A percentile compares a stretch with the other conserved stretches of the same genome.
Conservation (phyloP, 2,113 vertebrate genomes). For the Nothoprocta perdicaria region DNA sequence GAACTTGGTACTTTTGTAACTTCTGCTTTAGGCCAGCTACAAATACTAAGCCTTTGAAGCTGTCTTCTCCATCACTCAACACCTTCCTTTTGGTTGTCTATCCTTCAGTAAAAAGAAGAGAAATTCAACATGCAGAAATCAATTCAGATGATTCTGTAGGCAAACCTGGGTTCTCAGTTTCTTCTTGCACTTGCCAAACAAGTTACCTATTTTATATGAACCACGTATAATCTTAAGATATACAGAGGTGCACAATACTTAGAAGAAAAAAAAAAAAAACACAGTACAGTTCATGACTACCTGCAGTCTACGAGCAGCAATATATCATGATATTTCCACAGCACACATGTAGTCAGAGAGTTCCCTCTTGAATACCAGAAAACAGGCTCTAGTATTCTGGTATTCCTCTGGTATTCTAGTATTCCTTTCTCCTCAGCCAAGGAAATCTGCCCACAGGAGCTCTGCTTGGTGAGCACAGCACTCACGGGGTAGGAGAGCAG, state of each 20-base stretch:
- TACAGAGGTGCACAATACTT: not conserved
- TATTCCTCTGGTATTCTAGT: too few relatives aligned
- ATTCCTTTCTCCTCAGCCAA: not conserved
- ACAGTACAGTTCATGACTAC: fast-evolving
- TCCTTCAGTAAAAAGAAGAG: not conserved
- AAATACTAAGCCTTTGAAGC: not conserved
- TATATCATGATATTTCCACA: not conserved
- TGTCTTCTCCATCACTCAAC: not conserved
- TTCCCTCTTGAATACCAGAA: not conserved
- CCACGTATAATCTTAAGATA: not conserved
- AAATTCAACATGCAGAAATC: not conserved
- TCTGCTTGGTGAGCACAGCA: not conserved
- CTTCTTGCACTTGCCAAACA: not conserved
- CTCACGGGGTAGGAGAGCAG: not conserved
- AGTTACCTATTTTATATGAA: not conserved
- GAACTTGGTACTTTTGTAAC: not conserved
- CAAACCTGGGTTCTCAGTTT: not conserved
- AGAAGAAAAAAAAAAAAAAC: not conserved
- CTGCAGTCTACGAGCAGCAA: not conserved
- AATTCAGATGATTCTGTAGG: not conserved
- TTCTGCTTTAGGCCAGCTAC: not conserved
- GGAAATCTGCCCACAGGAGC: not conserved
- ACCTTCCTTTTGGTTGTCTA: not conserved
- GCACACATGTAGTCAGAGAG: not conserved
- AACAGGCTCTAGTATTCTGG: not conserved